Conservation (phyloP, 2,888 invertebrate species). For the Hemistola chrysoprasaria region DNA sequence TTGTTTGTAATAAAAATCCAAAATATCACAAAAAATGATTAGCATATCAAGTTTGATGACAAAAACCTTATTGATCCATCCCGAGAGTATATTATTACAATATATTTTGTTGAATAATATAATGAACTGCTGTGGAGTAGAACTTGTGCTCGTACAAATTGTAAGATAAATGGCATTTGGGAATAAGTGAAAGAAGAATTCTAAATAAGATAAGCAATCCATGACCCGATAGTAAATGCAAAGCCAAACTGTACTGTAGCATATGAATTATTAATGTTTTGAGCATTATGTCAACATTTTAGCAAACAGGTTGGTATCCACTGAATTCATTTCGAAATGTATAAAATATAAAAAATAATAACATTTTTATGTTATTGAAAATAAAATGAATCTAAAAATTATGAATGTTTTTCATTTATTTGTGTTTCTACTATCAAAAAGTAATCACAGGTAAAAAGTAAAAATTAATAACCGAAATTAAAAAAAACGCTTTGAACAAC, state of each 20-base stretch:
- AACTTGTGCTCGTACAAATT: conserved; percentile 72
- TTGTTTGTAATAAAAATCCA: conserved; percentile 68
- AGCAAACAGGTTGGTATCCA: conserved; percentile 71
- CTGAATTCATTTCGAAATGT: conserved; percentile 77
- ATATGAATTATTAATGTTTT: conserved; percentile 53
- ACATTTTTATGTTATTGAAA: conserved; percentile 84
- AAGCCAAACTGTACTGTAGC: conserved; percentile 76
- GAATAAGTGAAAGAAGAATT: conserved; percentile 78
- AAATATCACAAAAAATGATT: conserved; percentile 74
- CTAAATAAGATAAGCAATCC: conserved; percentile 58
- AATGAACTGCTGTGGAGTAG: conserved; percentile 70
- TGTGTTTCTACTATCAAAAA: conserved; percentile 13
- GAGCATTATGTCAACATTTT: conserved; percentile 69
- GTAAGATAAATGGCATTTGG: conserved; percentile 67
- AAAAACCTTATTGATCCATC: conserved; percentile 64
- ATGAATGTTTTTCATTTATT: conserved; percentile 45
- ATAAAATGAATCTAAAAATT: conserved; percentile 82
- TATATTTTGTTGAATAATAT: conserved; percentile 76
- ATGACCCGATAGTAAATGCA: conserved; percentile 59
- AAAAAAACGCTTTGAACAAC: conserved; percentile 2
- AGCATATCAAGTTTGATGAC: conserved; percentile 73
- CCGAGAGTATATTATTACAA: conserved; percentile 68
- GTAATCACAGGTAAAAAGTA: neutral
- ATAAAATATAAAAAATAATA: conserved; percentile 76
- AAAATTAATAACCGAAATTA: too few relatives aligned